A percentile compares a stretch with the other conserved stretches of the same genome.
phyloP scores from a whole-genome alignment of 2,113 vertebrate species.

The Gila orcuttii region DNA sequence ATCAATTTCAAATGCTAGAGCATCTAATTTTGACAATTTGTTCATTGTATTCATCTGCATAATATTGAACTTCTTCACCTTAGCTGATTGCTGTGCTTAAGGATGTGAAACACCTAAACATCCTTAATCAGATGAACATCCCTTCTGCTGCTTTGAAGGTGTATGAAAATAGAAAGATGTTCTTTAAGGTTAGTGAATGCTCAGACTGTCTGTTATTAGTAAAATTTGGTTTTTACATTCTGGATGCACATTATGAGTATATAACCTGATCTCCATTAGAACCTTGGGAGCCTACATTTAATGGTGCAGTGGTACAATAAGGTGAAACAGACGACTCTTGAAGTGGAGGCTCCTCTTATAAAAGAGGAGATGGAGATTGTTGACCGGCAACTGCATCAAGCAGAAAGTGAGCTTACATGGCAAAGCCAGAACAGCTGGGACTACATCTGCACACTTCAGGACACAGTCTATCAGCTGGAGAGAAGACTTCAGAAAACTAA shows the following conservation, averaged over 20 bases:
- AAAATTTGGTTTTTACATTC: not conserved
- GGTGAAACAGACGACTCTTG: conserved; percentile 76
- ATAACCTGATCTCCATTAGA: conserved; percentile 62
- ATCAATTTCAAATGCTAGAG: not conserved
- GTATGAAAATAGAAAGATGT: conserved; percentile 75
- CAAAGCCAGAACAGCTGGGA: conserved; percentile 71
- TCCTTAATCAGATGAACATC: conserved; percentile 72
- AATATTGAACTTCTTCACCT: conserved; percentile 48
- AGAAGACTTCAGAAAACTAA: conserved; percentile 73
- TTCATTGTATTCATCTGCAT: conserved; percentile 1
- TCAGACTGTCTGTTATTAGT: not conserved
- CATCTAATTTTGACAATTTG: not conserved
- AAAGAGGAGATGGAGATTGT: conserved; percentile 69
- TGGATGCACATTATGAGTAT: not conserved
- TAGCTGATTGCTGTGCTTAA: conserved; percentile 79
- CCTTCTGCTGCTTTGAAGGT: conserved; percentile 76
- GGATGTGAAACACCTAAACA: conserved; percentile 83
- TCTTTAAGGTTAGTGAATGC: conserved; percentile 76
- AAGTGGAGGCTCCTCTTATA: conserved; percentile 78
- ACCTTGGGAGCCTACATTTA: conserved; percentile 76
- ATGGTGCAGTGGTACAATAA: conserved; percentile 79
- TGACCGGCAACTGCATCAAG: conserved; percentile 72
- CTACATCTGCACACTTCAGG: conserved; percentile 72
- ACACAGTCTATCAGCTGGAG: conserved; percentile 66
- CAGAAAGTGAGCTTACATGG: conserved; percentile 72